These are phyloP conservation scores for Tipula vernalis DNA, from an alignment of 2,888 invertebrate species.

Conservation along the genomic window DNA sequence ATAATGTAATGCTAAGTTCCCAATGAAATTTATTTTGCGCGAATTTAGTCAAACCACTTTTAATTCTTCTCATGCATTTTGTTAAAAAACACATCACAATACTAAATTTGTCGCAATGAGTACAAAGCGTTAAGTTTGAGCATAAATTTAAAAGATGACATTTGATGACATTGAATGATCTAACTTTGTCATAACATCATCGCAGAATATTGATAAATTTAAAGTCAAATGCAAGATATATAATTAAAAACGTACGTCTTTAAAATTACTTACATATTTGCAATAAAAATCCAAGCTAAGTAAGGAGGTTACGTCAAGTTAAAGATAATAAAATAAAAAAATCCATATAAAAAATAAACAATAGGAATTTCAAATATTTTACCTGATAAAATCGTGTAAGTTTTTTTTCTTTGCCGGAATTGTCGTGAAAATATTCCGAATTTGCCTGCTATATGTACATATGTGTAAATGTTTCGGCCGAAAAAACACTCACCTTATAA, in stretches of 20 bases:
- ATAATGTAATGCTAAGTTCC: not conserved
- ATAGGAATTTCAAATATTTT: not conserved
- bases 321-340: not conserved
- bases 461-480: not conserved
- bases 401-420: not conserved
- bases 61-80: not conserved
- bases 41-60: not conserved
- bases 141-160: not conserved
- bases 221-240: not conserved
- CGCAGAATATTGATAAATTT: not conserved
- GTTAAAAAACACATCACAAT: not conserved
- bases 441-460: not conserved
- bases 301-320: not conserved
- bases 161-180: not conserved
- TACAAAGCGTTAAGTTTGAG: not conserved
- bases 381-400: not conserved
- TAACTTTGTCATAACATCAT: not conserved
- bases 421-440: not conserved
- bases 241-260: not conserved
- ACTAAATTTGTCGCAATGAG: too few relatives aligned
- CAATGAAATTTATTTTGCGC: not conserved
- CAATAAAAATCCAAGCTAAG: not conserved
- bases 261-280: not conserved
- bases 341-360: not conserved
- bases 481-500: not conserved